These are phyloP conservation scores for Periparus ater DNA, from an alignment of 2,797 vertebrate species.

Conservation along the genomic window DNA sequence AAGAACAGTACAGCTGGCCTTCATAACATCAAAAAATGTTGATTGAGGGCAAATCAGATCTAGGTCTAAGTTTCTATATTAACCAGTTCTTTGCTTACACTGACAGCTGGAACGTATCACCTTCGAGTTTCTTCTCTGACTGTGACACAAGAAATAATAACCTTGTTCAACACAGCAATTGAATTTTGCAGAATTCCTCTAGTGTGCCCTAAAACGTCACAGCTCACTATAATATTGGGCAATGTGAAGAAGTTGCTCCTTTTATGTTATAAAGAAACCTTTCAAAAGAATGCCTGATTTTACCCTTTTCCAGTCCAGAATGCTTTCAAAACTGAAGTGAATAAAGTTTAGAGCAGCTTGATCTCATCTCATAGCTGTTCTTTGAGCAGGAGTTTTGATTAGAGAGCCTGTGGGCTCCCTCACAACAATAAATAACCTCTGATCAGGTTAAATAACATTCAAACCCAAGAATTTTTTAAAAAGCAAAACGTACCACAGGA, in stretches of 20 bases:
- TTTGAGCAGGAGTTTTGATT: not conserved
- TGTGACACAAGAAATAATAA: not conserved
- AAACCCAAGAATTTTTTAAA: not conserved
- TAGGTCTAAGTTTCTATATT: not conserved
- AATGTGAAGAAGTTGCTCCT: not conserved
- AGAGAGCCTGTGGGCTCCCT: not conserved
- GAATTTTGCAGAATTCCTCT: not conserved
- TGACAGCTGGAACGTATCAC: not conserved
- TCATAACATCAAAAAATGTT: not conserved
- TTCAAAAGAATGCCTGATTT: not conserved
- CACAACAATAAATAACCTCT: not conserved
- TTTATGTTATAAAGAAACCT: not conserved
- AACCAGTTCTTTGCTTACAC: not conserved
- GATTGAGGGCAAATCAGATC: not conserved
- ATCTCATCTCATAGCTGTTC: not conserved
- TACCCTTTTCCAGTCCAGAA: not conserved
- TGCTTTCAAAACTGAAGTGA: not conserved
- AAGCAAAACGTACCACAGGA: rapidly evolving
- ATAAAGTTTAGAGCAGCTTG: not conserved
- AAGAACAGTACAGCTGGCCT: not conserved
- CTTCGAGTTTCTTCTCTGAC: not conserved
- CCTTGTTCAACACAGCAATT: not conserved
- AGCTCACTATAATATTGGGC: not conserved
- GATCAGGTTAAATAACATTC: not conserved
- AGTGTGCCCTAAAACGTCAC: not conserved